Base-by-base conservation (phyloP, 2,797 vertebrate genomes). In the Hybognathus amarus region DNA sequence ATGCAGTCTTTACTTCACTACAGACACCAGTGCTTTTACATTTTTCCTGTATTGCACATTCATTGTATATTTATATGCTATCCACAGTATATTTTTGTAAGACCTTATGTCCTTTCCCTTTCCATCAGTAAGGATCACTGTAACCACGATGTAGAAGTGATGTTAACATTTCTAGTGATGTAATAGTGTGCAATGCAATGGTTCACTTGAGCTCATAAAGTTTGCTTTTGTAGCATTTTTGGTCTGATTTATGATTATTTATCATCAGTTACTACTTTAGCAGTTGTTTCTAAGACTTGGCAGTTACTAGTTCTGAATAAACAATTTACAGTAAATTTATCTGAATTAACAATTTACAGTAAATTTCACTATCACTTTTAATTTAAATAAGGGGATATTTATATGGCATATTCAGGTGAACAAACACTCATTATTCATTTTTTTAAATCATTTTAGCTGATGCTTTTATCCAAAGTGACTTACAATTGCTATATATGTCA, bases 31-130 rank as follows among this genome's bases (percentile, higher is more conserved):
- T 74, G 20, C 38, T 33, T 36, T 52, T 6, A 33, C 38, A 66
- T 47, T 15, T 47, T 36, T 50, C 15, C 61, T 74, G 24, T n/a
- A 68, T 79, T 63, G 24, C 76, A 74, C 68, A 73, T 22, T 82
- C 17, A 42, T n/a, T 69, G 50, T 69, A 69, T 69, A 52, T 71
- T 38, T 66, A 30, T 30, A 59, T 42, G 77, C 79, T 71, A 40
- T 36, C 66, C 67, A 73, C 74, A 38, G 12, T 79, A 74, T 83
- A 79, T 86, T 76, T 86, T 83, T 76, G 52, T 79, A 83, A 74
- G 68, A 61, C 20, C 20, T 1, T 66, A 13, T 27, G 47, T 50
- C 27, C 67, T 42, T 66, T 68, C 45, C 33, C 20, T 30, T 22
- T 50, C 15, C 24, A 18, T 71, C 68, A 73, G 17, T 74, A 66